These are phyloP conservation scores for Eledona agricola DNA, from an alignment of 2,888 invertebrate species.

Conservation along the genomic window DNA sequence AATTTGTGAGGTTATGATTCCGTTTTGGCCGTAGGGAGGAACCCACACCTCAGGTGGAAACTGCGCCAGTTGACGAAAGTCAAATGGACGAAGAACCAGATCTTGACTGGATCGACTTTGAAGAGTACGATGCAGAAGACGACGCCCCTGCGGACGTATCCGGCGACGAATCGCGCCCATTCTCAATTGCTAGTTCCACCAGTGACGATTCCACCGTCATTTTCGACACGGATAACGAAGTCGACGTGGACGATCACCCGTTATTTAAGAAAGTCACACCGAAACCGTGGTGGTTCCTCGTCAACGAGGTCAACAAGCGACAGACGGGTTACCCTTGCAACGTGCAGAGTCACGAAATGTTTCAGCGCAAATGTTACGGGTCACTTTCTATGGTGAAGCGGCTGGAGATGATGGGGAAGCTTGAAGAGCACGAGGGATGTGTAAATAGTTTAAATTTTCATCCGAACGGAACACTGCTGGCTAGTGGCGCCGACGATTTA, in stretches of 20 bases:
- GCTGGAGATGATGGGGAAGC: constrained; percentile 77
- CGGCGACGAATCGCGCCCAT: constrained; percentile 18
- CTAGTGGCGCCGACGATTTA: constrained; percentile 92
- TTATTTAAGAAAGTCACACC: constrained; percentile 70
- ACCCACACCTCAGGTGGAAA: neutral
- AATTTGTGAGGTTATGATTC: too few species aligned
- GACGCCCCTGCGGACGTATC: constrained; percentile 8
- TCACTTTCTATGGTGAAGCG: constrained; percentile 85
- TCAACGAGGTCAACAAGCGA: constrained; percentile 73
- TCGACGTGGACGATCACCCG: constrained; percentile 59
- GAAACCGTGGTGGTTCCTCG: constrained; percentile 71
- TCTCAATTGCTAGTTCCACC: constrained; percentile 5
- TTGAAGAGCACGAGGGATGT: constrained; percentile 86
- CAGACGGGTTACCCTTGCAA: constrained; percentile 69
- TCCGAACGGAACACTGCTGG: constrained; percentile 76
- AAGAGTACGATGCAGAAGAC: constrained; percentile 14
- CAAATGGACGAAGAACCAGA: neutral
- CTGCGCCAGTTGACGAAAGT: neutral
- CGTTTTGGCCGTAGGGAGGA: too few species aligned
- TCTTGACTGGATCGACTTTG: neutral
- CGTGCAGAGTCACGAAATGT: constrained; percentile 48
- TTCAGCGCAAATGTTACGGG: constrained; percentile 74
- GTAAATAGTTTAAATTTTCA: constrained; percentile 94
- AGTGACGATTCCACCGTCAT: constrained; percentile 41
- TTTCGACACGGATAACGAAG: constrained; percentile 53